These are phyloP conservation scores for Andrena dorsata DNA, from an alignment of 2,888 invertebrate species.

Conservation along the genomic window DNA sequence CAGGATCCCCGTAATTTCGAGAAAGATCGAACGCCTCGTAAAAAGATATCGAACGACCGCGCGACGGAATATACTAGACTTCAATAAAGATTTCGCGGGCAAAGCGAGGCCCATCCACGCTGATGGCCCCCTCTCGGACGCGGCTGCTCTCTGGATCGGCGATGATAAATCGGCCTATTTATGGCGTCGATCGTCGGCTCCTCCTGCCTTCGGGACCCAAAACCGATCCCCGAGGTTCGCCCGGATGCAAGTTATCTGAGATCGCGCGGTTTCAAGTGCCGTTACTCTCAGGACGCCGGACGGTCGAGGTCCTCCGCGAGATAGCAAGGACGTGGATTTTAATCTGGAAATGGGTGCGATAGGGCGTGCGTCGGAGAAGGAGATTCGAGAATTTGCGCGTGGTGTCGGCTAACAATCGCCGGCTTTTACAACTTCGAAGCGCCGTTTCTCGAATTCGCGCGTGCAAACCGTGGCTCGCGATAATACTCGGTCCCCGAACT, in stretches of 20 bases:
- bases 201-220: slow-evolving; percentile 2
- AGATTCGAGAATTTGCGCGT: no score
- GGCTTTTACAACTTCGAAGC: no score
- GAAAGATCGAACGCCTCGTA: slow-evolving; percentile 37
- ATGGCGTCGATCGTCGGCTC: not conserved
- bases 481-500: no score
- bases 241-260: not conserved
- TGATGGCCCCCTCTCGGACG: slow-evolving; percentile 2
- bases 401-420: no score
- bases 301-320: not conserved
- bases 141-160: not conserved
- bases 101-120: slow-evolving; percentile 15
- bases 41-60: slow-evolving; percentile 37
- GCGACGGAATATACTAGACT: slow-evolving; percentile 21
- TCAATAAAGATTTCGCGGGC: slow-evolving; percentile 48
- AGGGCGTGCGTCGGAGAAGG: no score
- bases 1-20: slow-evolving; percentile 31
- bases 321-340: not conserved
- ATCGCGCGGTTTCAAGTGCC: slow-evolving; percentile 10
- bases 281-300: not conserved
- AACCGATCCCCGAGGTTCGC: not conserved
- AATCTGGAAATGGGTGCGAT: no score
- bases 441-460: no score
- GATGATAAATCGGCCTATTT: slow-evolving; percentile 35
- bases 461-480: no score